Base-by-base conservation (phyloP, 2,797 vertebrate genomes). In the Erpetoichthys calabaricus region DNA sequence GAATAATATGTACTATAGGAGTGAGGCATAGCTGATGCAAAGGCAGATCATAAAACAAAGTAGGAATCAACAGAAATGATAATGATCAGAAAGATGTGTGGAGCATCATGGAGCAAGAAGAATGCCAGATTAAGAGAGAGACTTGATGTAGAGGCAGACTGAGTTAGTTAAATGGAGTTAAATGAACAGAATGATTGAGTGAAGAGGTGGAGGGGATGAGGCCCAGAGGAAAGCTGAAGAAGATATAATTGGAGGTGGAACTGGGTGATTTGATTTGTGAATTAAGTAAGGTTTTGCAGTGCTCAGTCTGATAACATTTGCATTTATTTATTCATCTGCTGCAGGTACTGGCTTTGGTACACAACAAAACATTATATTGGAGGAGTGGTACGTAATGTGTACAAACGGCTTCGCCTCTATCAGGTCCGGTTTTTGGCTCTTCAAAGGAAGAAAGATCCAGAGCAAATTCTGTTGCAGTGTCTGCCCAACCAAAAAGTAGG, bases 331-430 rank as follows among this genome's bases (percentile, higher is more conserved):
- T 25, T 53, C 54, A 45, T 4, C 44, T 8, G 42, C 9, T 51
- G 51, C 68, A 98, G 96, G 95, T 99, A 98, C 76, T 99, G 96
- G 95, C 75, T 98, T 45, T 99, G 93, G 95, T 98, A 97, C 67
- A 93, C 89, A 59, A 91, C 94, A 51, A 86, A 86, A 73, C 72
- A 70, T 42, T 92, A 86, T 45, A 81, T 98, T 8, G 86, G 85
- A 51, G 90, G 88, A 45, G 80, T 89, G 52, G 90, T 90, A 4
- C 84, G 80, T 68, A 93, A 86, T 52, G 86, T 95, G 59, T 99
- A 96, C 53, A 84, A 92, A 58, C 83, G 79, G 55, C 79, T 98
- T 10, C 90, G 94, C 46, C 85, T 91, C 69, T 95, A 94, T 73
- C 89, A 80, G 41, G 95, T 99, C 52, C 92, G 91, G 75, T 97